Percentiles rank a stretch among this genome's conserved stretches.
Evolutionary conservation across 2,113 vertebrate genomes (phyloP).

Genomic region (Porphyrio hochstetteri): DNA sequence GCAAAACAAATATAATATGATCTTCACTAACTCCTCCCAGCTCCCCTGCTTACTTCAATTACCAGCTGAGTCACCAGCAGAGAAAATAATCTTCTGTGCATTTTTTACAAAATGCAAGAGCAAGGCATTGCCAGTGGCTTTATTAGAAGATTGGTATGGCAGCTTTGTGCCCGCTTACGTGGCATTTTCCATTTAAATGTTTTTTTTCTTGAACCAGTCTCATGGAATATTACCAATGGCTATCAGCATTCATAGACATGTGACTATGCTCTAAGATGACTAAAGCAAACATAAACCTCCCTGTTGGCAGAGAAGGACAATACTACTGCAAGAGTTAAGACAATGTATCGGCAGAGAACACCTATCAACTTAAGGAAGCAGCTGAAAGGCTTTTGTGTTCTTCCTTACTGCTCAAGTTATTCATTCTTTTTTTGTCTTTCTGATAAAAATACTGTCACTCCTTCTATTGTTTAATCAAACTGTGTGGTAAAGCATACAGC

Average conservation of each 20-base stretch:
- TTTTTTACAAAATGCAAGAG: not conserved
- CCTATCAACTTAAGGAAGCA: not conserved
- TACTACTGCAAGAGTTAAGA: not conserved
- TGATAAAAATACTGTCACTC: not conserved
- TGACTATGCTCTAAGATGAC: not conserved
- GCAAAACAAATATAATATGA: slow-evolving; percentile 24
- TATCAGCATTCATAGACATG: not conserved
- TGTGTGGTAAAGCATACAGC: not conserved
- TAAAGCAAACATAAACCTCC: not conserved
- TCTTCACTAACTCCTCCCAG: not conserved
- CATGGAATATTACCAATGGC: not conserved
- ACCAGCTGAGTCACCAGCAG: slow-evolving; percentile 14
- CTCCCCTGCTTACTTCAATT: not conserved
- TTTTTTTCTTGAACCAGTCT: not conserved
- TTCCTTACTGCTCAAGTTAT: not conserved
- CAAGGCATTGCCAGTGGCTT: not conserved
- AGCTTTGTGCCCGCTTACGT: not conserved
- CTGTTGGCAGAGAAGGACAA: not conserved
- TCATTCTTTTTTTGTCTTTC: not conserved
- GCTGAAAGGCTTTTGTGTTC: not conserved
- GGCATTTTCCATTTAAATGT: not conserved
- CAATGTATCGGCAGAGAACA: not conserved
- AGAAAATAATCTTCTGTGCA: not conserved
- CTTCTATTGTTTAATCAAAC: not conserved
- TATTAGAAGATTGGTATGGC: not conserved